A percentile compares a stretch with the other conserved stretches of the same genome.
Conservation (phyloP, 92 coral and sea anemone species). For the Epizoanthus scotinus region DNA sequence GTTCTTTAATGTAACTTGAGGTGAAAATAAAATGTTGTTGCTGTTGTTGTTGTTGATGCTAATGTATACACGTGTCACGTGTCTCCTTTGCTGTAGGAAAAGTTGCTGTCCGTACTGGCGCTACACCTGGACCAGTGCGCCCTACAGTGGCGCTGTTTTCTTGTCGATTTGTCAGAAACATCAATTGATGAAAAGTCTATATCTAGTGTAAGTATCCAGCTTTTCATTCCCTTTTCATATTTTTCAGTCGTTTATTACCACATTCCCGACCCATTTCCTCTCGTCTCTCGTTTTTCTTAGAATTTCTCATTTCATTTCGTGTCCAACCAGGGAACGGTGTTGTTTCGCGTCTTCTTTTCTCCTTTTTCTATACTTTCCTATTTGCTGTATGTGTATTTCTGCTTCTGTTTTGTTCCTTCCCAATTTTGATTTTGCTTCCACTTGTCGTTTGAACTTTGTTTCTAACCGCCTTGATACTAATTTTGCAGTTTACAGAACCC, state of each 20-base stretch:
- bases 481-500: slow-evolving; percentile 61
- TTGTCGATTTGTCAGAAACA: slow-evolving; percentile 76
- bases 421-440: not conserved
- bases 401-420: too few species aligned
- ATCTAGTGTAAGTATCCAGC: slow-evolving; percentile 43
- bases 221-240: not conserved
- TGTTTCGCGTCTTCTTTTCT: too few species aligned
- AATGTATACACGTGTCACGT: not conserved
- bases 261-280: not conserved
- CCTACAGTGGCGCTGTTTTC: slow-evolving; percentile 74
- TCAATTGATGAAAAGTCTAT: slow-evolving; percentile 60
- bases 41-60: too few species aligned
- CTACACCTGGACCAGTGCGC: slow-evolving; percentile 73
- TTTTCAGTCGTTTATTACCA: not conserved
- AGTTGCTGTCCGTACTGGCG: slow-evolving; percentile 66
- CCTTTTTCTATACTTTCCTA: too few species aligned
- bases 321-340: too few species aligned
- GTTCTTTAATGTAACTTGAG: too few species aligned
- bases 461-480: not conserved
- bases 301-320: too few species aligned
- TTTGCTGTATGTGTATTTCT: too few species aligned
- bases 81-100: slow-evolving; percentile 45
- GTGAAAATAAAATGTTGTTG: too few species aligned
- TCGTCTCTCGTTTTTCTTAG: too few species aligned
- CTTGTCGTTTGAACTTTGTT: not conserved